Percentiles rank a stretch among this genome's conserved stretches.
Conservation (phyloP, 2,888 invertebrate genomes). For the Drosophila suboccidentalis region DNA sequence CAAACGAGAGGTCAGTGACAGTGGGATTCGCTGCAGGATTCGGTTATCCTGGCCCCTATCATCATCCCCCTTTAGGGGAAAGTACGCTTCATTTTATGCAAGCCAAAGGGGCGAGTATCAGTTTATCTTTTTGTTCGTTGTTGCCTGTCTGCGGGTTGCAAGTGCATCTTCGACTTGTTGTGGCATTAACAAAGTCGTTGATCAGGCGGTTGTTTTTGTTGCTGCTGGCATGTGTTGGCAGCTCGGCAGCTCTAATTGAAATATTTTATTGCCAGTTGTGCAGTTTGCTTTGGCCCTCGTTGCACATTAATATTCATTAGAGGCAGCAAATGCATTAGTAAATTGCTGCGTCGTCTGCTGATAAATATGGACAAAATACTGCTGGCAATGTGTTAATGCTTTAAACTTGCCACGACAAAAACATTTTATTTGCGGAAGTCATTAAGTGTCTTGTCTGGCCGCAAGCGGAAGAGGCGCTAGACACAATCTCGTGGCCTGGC, state of each 20-base stretch:
- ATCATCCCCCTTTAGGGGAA: neutral
- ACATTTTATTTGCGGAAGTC: conserved; percentile 77
- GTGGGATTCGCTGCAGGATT: conserved; percentile 21
- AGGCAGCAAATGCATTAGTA: conserved; percentile 72
- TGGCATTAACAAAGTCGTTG: conserved; percentile 76
- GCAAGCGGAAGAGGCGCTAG: conserved; percentile 45
- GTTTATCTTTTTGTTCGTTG: conserved; percentile 52
- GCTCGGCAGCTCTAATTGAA: conserved; percentile 72
- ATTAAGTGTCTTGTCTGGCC: conserved; percentile 69
- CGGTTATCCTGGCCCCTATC: neutral
- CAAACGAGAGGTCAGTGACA: conserved; percentile 22
- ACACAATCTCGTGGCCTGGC: conserved; percentile 46
- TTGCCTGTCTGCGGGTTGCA: conserved; percentile 26
- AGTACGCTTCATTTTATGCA: conserved; percentile 49
- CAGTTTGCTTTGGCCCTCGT: conserved; percentile 4
- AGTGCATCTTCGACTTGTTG: conserved; percentile 58
- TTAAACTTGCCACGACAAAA: conserved; percentile 65
- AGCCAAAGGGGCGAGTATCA: conserved; percentile 37
- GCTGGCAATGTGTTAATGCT: conserved; percentile 58
- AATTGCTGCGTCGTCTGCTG: conserved; percentile 58
- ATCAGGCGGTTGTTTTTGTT: conserved; percentile 45
- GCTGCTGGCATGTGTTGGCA: conserved; percentile 67
- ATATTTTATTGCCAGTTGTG: conserved; percentile 70
- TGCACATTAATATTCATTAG: conserved; percentile 76
- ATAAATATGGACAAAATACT: conserved; percentile 65